Conservation (phyloP, 2,113 vertebrate genomes). For the Pteropus alecto region DNA sequence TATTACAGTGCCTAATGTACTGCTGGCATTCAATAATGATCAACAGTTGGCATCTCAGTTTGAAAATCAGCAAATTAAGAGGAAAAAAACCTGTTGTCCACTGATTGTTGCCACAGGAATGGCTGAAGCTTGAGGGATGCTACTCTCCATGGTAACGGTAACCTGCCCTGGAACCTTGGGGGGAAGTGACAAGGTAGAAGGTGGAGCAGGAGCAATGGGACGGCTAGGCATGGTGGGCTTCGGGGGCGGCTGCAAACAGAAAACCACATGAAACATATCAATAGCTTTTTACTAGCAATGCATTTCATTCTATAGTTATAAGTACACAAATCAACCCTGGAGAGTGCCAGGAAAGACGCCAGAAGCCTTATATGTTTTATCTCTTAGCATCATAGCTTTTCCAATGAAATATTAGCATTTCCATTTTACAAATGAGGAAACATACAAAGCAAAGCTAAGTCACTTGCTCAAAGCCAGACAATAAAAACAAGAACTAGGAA, state of each 20-base stretch:
- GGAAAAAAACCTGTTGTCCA: conserved; percentile 91
- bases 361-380: neutral
- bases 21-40: neutral
- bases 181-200: conserved; percentile 90
- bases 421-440: neutral
- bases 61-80: conserved; percentile 40
- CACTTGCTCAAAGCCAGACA: conserved; percentile 13
- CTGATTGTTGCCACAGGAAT: conserved; percentile 99
- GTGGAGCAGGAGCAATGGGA: conserved; percentile 97
- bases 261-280: conserved; percentile 55
- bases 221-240: conserved; percentile 96
- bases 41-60: neutral
- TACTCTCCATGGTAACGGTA: conserved; percentile 95
- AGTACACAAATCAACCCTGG: neutral
- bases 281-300: neutral
- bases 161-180: conserved; percentile 95
- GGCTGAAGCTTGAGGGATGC: conserved; percentile 91
- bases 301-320: neutral
- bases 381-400: neutral
- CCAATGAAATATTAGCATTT: neutral
- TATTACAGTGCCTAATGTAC: neutral
- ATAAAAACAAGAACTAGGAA: conserved; percentile 2
- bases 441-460: neutral
- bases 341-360: neutral
- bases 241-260: conserved; percentile 87